These are phyloP conservation scores for Cydia fagiglandana DNA, from an alignment of 1,140 invertebrate species.

Conservation along the genomic window DNA sequence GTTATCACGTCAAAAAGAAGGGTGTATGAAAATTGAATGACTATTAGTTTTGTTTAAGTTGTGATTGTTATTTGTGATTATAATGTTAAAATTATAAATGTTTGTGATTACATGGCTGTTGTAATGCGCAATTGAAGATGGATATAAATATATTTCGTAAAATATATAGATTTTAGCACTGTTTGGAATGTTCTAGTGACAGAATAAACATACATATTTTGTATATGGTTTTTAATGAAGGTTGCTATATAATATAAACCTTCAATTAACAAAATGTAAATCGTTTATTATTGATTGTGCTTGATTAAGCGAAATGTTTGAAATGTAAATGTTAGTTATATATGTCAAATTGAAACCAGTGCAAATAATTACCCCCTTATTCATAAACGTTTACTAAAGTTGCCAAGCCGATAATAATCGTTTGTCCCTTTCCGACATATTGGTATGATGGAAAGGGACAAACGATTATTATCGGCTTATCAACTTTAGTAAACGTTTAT, in stretches of 20 bases:
- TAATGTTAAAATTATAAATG: conserved; percentile 12
- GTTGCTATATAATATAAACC: background rate
- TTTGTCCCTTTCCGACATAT: too few species aligned
- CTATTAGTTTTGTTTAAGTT: conserved; percentile 20
- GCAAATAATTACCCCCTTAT: background rate
- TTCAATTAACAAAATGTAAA: background rate
- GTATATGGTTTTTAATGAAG: conserved; percentile 12
- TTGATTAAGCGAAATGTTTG: background rate
- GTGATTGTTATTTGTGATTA: conserved; percentile 30
- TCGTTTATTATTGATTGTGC: background rate
- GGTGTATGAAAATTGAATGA: background rate
- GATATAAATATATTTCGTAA: conserved; percentile 35
- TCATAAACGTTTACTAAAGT: too few species aligned
- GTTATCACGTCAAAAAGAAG: too few species aligned
- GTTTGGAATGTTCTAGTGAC: conserved; percentile 8
- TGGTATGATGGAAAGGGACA: too few species aligned
- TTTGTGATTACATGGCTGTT: conserved; percentile 30
- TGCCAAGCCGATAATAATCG: too few species aligned
- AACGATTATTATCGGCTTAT: too few species aligned
- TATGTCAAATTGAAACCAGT: background rate
- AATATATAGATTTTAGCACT: conserved; percentile 33
- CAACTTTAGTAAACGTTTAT: too few species aligned
- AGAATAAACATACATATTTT: conserved; percentile 16
- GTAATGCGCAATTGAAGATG: conserved; percentile 29
- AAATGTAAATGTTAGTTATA: background rate